Evolutionary conservation across 2,888 invertebrate species (phyloP).

Genomic region (Mystacides longicornis): DNA sequence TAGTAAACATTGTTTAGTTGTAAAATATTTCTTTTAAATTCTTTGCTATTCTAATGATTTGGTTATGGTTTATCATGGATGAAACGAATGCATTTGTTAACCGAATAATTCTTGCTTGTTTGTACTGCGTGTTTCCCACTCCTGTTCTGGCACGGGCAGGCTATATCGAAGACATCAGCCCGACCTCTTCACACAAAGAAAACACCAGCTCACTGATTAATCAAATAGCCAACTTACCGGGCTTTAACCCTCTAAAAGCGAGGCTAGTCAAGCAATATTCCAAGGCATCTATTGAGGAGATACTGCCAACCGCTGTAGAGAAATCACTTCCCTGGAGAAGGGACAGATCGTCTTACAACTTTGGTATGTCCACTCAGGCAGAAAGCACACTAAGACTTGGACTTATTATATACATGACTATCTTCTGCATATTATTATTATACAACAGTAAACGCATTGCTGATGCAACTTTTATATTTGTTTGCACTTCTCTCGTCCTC

Average conservation of each 20-base stretch:
- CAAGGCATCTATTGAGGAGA: conserved; percentile 50
- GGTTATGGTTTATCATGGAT: neutral
- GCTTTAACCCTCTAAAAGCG: conserved; percentile 62
- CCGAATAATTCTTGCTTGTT: conserved; percentile 22
- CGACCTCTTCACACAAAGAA: conserved; percentile 52
- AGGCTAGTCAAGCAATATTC: conserved; percentile 63
- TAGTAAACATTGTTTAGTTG: too few relatives aligned
- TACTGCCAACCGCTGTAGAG: conserved; percentile 70
- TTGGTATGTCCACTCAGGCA: conserved; percentile 50
- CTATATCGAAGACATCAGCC: conserved; percentile 35
- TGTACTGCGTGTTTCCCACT: conserved; percentile 19
- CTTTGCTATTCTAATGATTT: too few relatives aligned
- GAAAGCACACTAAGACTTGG: conserved; percentile 13
- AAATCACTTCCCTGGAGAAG: conserved; percentile 80
- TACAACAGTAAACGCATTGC: conserved; percentile 11
- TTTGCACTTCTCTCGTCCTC: conserved; percentile 13
- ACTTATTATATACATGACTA: conserved; percentile 7
- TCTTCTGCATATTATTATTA: neutral
- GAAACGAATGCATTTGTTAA: conserved; percentile 19
- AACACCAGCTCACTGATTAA: conserved; percentile 64
- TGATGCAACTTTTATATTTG: conserved; percentile 13
- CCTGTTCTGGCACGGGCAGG: conserved; percentile 12
- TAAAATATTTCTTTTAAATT: too few relatives aligned
- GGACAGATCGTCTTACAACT: conserved; percentile 63
- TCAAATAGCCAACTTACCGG: conserved; percentile 61